phyloP scores from a whole-genome alignment of 2,797 vertebrate genomes.

The Chiroxiphia lanceolata region DNA sequence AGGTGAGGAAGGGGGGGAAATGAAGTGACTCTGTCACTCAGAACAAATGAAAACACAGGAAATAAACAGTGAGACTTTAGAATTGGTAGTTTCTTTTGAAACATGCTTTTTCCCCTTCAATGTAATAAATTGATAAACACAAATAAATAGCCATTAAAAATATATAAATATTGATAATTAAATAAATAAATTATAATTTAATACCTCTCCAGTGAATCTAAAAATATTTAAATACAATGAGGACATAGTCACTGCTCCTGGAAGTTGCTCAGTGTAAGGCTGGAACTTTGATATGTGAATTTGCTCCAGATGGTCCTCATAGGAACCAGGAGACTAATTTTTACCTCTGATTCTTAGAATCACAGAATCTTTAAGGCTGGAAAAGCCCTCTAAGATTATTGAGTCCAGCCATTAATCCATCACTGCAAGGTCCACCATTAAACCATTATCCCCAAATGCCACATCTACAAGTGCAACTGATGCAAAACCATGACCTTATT shows the following conservation, averaged over 20 bases:
- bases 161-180: background rate
- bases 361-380: background rate
- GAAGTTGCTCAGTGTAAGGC: background rate
- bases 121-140: background rate
- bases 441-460: rapidly evolving
- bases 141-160: background rate
- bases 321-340: background rate
- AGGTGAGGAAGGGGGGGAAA: background rate
- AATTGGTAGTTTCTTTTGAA: background rate
- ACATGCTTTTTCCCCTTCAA: rapidly evolving
- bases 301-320: background rate
- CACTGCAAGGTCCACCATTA: background rate
- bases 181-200: background rate
- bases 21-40: background rate
- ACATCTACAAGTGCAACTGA: rapidly evolving
- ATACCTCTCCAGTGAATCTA: background rate
- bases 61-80: background rate
- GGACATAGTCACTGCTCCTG: background rate
- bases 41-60: background rate
- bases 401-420: background rate
- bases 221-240: background rate
- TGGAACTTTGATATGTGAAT: background rate
- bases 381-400: background rate
- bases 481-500: no score
- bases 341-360: background rate